Evolutionary conservation across 2,888 invertebrate species (phyloP).

Genomic region (Erebia aethiops): DNA sequence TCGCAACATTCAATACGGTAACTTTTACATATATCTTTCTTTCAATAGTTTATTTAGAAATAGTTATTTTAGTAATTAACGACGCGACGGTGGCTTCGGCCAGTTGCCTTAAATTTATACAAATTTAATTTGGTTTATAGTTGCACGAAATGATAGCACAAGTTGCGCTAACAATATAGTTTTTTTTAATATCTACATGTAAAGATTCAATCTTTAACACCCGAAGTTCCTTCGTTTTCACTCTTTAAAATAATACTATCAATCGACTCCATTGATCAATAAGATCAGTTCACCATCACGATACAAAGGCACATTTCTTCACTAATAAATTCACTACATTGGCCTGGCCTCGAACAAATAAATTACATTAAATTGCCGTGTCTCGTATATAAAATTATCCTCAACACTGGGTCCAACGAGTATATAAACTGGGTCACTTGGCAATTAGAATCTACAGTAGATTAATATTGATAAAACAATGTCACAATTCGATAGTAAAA

Average conservation of each 20-base stretch:
- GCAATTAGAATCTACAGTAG: slow-evolving; percentile 14
- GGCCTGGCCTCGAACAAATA: slow-evolving; percentile 50
- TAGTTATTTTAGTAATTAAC: neutral
- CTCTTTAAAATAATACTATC: slow-evolving; percentile 61
- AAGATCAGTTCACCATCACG: slow-evolving; percentile 47
- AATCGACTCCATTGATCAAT: slow-evolving; percentile 51
- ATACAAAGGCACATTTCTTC: slow-evolving; percentile 61
- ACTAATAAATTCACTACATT: slow-evolving; percentile 39
- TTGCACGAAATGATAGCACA: slow-evolving; percentile 28
- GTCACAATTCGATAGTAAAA: slow-evolving; percentile 19
- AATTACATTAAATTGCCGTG: slow-evolving; percentile 51
- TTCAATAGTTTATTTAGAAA: neutral
- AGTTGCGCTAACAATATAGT: slow-evolving; percentile 20
- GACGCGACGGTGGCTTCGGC: slow-evolving; percentile 6
- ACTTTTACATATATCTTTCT: neutral
- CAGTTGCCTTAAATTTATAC: slow-evolving; percentile 26
- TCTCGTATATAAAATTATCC: slow-evolving; percentile 42
- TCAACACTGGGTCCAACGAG: slow-evolving; percentile 43
- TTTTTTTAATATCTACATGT: slow-evolving; percentile 38
- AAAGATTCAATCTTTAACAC: slow-evolving; percentile 46
- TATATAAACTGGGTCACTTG: slow-evolving; percentile 41
- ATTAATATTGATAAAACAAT: slow-evolving; percentile 11
- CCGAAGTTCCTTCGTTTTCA: slow-evolving; percentile 47
- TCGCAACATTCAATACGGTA: neutral
- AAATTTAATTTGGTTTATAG: slow-evolving; percentile 35